These are phyloP conservation scores for Phocoena phocoena DNA, from an alignment of 2,113 vertebrate species.

Conservation along the genomic window DNA sequence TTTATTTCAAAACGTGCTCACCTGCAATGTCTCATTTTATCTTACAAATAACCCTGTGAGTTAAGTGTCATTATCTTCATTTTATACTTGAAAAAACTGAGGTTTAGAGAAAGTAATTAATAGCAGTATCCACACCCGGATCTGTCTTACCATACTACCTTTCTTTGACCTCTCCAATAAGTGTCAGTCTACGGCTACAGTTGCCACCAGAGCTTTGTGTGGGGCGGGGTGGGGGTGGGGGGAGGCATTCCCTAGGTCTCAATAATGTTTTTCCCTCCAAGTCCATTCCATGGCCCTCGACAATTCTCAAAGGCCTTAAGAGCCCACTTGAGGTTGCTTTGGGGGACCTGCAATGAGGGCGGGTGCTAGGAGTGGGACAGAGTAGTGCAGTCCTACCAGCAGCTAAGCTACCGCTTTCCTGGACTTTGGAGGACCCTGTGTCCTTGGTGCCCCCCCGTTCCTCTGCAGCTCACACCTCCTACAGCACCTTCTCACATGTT, in stretches of 20 bases:
- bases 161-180: neutral
- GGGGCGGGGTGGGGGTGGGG: fast-evolving
- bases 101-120: slow-evolving; percentile 2
- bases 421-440: neutral
- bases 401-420: neutral
- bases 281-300: neutral
- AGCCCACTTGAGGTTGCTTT: neutral
- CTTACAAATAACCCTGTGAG: slow-evolving; percentile 46
- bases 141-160: neutral
- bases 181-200: neutral
- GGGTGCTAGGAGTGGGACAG: neutral
- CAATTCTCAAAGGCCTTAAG: neutral
- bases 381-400: neutral
- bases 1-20: slow-evolving; percentile 48
- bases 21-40: neutral
- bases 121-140: neutral
- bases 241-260: neutral
- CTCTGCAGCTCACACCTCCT: neutral
- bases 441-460: neutral
- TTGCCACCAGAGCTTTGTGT: neutral
- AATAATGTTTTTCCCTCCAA: neutral
- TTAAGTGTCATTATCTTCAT: slow-evolving; percentile 4
- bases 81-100: slow-evolving; percentile 24
- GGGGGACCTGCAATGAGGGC: neutral
- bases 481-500: neutral